Conservation (phyloP, 2,888 invertebrate genomes). For the Leptinotarsa juncta region DNA sequence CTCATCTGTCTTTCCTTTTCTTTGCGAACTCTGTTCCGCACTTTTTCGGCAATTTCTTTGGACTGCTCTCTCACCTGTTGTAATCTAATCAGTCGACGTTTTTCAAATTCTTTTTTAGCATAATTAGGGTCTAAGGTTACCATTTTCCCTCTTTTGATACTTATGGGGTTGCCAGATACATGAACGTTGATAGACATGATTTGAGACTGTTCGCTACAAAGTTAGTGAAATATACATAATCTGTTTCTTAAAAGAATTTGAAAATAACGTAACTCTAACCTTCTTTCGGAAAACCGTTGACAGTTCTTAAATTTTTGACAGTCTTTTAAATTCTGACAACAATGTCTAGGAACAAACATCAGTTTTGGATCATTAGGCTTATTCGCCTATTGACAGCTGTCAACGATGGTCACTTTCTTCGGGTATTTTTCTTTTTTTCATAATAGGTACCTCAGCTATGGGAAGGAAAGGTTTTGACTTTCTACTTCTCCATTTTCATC, state of each 20-base stretch:
- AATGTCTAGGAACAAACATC: no score
- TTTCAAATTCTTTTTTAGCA: slow-evolving; percentile 69
- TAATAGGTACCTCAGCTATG: no score
- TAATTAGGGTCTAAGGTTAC: slow-evolving; percentile 68
- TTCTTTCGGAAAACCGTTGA: not conserved
- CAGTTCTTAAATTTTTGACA: not conserved
- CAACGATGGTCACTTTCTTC: no score
- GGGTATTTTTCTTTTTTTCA: no score
- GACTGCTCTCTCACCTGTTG: slow-evolving; percentile 76
- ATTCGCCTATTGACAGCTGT: no score
- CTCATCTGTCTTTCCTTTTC: slow-evolving; percentile 68
- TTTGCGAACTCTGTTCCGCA: slow-evolving; percentile 69
- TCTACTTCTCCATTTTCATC: no score
- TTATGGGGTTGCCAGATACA: slow-evolving; percentile 70
- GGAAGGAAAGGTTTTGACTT: no score
- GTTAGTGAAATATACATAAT: not conserved
- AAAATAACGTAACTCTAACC: not conserved
- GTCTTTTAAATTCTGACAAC: not conserved
- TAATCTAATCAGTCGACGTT: slow-evolving; percentile 71
- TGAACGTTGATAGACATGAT: slow-evolving; percentile 72
- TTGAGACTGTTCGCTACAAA: not conserved
- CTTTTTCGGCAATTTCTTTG: slow-evolving; percentile 70
- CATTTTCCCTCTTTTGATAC: slow-evolving; percentile 66
- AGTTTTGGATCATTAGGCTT: no score
- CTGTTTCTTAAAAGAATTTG: not conserved